phyloP scores from a whole-genome alignment of 1,140 invertebrate species.

The Plodia interpunctella region DNA sequence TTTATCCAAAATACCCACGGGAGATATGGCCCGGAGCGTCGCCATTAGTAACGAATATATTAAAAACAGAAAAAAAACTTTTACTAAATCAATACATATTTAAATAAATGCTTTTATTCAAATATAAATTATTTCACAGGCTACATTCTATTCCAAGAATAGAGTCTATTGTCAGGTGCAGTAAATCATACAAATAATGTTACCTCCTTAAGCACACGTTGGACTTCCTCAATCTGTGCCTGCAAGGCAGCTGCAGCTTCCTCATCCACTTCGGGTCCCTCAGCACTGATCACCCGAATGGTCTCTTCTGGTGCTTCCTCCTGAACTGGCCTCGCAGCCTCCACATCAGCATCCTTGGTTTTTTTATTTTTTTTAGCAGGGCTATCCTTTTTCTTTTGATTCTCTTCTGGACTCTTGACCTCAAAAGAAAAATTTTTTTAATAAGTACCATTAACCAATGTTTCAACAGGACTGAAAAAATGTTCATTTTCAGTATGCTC shows the following conservation, averaged over 20 bases:
- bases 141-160: no score
- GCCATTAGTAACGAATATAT: no score
- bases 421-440: neutral
- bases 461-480: no score
- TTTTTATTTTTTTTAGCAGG: slow-evolving; percentile 66
- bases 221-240: slow-evolving; percentile 69
- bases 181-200: neutral
- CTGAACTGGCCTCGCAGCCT: slow-evolving; percentile 38
- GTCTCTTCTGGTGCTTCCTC: slow-evolving; percentile 48
- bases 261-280: slow-evolving; percentile 59
- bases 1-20: no score
- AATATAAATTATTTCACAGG: no score
- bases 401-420: slow-evolving; percentile 80
- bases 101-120: no score
- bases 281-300: slow-evolving; percentile 58
- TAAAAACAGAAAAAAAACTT: no score
- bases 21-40: no score
- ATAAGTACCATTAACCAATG: neutral
- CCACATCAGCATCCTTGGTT: slow-evolving; percentile 59
- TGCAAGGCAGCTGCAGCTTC: slow-evolving; percentile 60
- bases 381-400: slow-evolving; percentile 61
- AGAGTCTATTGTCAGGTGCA: slow-evolving; percentile 8
- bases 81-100: no score
- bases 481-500: no score
- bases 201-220: slow-evolving; percentile 72